phyloP scores from a whole-genome alignment of 1,140 invertebrate species.

The Orchesella cincta region DNA sequence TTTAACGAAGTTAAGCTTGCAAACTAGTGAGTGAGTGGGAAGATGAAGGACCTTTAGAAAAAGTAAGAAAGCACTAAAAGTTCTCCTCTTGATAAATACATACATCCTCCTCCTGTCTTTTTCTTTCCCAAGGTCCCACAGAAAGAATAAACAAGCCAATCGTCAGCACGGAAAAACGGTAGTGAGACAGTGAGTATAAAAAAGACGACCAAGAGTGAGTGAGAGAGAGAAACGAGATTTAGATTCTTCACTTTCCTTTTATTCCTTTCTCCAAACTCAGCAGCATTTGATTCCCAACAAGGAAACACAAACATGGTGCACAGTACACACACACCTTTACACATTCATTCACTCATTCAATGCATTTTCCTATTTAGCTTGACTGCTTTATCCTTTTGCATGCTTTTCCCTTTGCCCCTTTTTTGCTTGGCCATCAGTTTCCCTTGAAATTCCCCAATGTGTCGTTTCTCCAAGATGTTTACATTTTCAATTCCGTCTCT shows the following conservation, averaged over 20 bases:
- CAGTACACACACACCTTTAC: background rate
- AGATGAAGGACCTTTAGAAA: background rate
- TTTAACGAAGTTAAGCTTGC: too few relatives aligned
- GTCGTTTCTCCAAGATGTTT: slow-evolving; percentile 48
- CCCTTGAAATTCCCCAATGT: slow-evolving; percentile 49
- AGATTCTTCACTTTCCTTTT: background rate
- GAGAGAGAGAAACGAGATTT: slow-evolving; percentile 11
- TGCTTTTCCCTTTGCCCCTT: background rate
- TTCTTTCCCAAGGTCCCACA: slow-evolving; percentile 5
- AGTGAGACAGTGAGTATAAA: background rate
- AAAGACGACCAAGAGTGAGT: background rate
- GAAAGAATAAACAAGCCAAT: slow-evolving; percentile 15
- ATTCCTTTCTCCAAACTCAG: slow-evolving; percentile 5
- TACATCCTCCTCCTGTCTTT: background rate
- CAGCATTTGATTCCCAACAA: slow-evolving; percentile 1
- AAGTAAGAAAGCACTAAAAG: background rate
- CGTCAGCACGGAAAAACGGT: background rate
- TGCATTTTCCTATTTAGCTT: background rate
- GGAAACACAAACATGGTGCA: background rate
- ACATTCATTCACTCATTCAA: background rate
- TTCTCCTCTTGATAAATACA: background rate
- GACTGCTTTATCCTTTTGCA: background rate
- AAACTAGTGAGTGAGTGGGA: background rate
- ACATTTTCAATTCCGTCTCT: slow-evolving; percentile 49
- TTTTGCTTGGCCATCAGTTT: slow-evolving; percentile 41